Base-by-base conservation (phyloP, 2,113 vertebrate genomes). In the Gasterosteus aculeatus region DNA sequence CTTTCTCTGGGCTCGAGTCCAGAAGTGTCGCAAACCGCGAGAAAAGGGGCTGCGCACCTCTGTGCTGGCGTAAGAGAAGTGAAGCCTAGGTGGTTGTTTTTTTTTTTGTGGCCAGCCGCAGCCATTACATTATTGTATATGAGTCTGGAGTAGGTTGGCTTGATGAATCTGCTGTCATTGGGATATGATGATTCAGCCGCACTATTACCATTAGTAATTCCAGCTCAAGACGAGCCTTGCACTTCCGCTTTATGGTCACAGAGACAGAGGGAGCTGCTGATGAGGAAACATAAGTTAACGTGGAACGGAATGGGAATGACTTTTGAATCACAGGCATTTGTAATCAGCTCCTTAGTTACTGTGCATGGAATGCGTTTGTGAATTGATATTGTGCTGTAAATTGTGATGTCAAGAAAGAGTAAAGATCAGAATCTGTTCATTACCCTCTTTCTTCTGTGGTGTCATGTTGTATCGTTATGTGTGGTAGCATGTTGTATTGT, bases 151-250 rank as follows among this genome's bases (percentile, higher is more conserved):
- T 75, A 74, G 73, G 49, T 56, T 65, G 76, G 54, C 83, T 81
- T 90, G 89, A 92, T 90, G 65, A 89, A 93, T 93, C 81, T 85
- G 85, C 89, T 88, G 90, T 91, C 92, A 86, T 35, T 77, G 58
- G 67, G 87, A 90, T 90, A 87, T 92, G 92, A 91, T 89, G 92
- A 91, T 92, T 93, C 92, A 90, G 92, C 89, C 60, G 29, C 0
- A 26, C 88, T 78, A 90, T 91, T 90, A 93, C 82, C 83, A 80
- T 85, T 89, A 90, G 84, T 89, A 86, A 90, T 90, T 88, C 85
- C 86, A 85, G 76, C 88, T 78, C 71, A 72, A 78, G 88, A 83
- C 85, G 42, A 73, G 80, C 83, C 87, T 74, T 73, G 83, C 85
- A 70, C 88, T 83, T 75, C 60, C 63, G 16, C 81, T 89, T 88